Base-by-base conservation (phyloP, 2,888 invertebrate species). In the Chrysolina americana region DNA sequence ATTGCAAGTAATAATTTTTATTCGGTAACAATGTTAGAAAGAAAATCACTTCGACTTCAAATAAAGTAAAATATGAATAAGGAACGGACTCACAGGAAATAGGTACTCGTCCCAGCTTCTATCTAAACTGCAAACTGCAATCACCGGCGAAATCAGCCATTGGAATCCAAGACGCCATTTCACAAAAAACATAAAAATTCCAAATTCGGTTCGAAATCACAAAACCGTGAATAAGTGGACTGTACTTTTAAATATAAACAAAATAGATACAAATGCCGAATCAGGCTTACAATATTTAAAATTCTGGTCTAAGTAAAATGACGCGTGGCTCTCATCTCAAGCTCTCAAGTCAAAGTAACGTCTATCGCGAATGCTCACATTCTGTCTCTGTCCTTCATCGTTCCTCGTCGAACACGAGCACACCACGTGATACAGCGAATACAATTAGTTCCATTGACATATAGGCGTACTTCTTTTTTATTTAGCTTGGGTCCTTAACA, bases 1-100 rank as follows among this genome's bases (percentile, higher is more conserved):
- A 10, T 41, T 8, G 5, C 5, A 48, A 15, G 48, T 48, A 48
- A 48, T 48, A 48, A 48, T 15, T 48, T 15, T 48, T 48, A 48
- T 48, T 48, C 48, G 48, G 48, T 48, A n/a, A 48, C 48, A 48
- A 48, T 48, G 48, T 48, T 15, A 48, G 48, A 48, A 11, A 48
- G 48, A 48, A 48, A 48, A 48, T 15, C 15, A 48, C 48, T 48
- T 48, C 15, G 48, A 48, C 48, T 48, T 15, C 48, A 48, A 48
- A 48, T 48, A n/a, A 48, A 48, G 15, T 48, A 48, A 48, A 15
- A 48, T 15, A 48, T 11, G 48, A 48, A 48, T 15, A 15, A 2
- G 15, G 48, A 48, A 15, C 11, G 48, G n/a, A 15, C 1, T 15
- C 15, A n/a, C n/a, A n/a, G n/a, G n/a, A n/a, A n/a, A n/a, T n/a